A percentile compares a stretch with the other conserved stretches of the same genome.
phyloP scores from a whole-genome alignment of 2,113 vertebrate genomes.

The Coptodon rendalli region DNA sequence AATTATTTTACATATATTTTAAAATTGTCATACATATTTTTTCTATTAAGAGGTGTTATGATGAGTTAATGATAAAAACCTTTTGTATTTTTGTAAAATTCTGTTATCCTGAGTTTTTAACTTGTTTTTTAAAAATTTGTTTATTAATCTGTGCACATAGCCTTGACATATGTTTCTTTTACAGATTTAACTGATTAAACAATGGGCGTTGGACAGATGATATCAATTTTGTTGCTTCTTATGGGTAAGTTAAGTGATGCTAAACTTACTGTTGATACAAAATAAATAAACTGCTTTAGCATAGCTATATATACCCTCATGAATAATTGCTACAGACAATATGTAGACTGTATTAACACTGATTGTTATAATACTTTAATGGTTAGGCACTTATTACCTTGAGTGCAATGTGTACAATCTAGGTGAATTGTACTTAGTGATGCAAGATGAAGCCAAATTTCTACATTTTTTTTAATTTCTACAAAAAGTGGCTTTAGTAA shows the following conservation, averaged over 20 bases:
- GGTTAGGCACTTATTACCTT: no score
- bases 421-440: no score
- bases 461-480: no score
- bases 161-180: not conserved
- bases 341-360: accelerated
- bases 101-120: not conserved
- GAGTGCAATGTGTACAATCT: accelerated
- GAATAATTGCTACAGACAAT: accelerated
- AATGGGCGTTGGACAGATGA: not conserved
- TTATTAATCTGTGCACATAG: accelerated
- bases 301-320: no score
- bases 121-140: not conserved
- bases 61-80: not conserved
- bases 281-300: no score
- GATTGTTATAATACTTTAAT: no score
- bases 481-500: no score
- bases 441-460: no score
- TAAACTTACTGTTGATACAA: accelerated
- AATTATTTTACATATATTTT: accelerated
- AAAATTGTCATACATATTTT: not conserved
- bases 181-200: not conserved
- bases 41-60: not conserved
- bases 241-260: not conserved
- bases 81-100: not conserved
- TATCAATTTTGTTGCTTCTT: not conserved